phyloP scores from a whole-genome alignment of 1,140 invertebrate species.

The Ips nitidus region DNA sequence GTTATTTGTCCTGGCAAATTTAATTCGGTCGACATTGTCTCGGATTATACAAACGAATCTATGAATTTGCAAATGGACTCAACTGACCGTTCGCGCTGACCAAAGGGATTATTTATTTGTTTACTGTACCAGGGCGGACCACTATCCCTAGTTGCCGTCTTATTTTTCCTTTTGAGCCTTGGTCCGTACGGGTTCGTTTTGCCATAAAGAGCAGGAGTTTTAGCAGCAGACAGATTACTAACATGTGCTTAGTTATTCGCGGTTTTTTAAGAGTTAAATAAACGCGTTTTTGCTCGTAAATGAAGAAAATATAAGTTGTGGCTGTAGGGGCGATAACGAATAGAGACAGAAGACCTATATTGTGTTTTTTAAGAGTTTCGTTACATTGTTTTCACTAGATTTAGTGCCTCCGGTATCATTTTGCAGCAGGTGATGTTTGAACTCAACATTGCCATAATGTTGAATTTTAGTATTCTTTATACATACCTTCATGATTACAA shows the following conservation, averaged over 20 bases:
- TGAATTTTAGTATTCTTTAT: too few relatives aligned
- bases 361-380: too few relatives aligned
- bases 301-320: too few relatives aligned
- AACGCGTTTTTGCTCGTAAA: too few relatives aligned
- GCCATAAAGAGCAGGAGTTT: conserved; percentile 9
- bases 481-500: too few relatives aligned
- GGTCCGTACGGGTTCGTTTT: conserved; percentile 23
- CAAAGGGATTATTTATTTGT: conserved; percentile 39
- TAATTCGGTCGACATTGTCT: conserved; percentile 32
- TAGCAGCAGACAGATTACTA: conserved; percentile 5
- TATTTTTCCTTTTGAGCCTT: conserved; percentile 29
- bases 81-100: conserved; percentile 33
- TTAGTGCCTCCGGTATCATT: too few relatives aligned
- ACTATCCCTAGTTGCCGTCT: conserved; percentile 25
- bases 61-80: conserved; percentile 38
- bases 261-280: too few relatives aligned
- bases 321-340: too few relatives aligned
- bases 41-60: conserved; percentile 38
- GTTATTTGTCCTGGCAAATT: conserved; percentile 29
- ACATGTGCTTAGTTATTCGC: background rate
- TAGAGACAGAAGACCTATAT: too few relatives aligned
- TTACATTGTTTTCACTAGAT: too few relatives aligned
- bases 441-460: too few relatives aligned
- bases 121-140: conserved; percentile 22
- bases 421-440: too few relatives aligned